phyloP scores from a whole-genome alignment of 2,797 vertebrate genomes.

The Sparidentex hasta region DNA sequence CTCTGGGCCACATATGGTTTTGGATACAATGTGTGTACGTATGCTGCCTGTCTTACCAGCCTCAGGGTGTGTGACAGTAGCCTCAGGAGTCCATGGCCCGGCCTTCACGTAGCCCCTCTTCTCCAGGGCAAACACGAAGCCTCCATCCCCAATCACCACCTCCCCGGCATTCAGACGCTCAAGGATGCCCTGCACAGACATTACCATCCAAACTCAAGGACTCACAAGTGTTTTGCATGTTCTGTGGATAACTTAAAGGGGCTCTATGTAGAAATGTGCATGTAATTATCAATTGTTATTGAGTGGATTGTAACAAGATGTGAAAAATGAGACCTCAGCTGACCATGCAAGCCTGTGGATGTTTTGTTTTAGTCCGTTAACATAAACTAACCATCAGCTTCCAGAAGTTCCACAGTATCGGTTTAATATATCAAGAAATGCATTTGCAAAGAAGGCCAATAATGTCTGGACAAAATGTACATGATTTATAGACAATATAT shows the following conservation, averaged over 20 bases:
- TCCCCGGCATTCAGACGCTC: conserved; percentile 89
- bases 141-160: conserved; percentile 91
- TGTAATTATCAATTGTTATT: no score
- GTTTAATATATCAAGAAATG: not conserved
- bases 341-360: no score
- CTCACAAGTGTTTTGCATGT: not conserved
- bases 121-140: conserved; percentile 91
- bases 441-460: not conserved
- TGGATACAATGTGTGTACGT: not conserved
- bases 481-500: not conserved
- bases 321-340: no score
- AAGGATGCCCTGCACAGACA: conserved; percentile 84
- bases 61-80: conserved; percentile 89
- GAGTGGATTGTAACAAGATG: no score
- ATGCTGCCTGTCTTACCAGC: conserved; percentile 85
- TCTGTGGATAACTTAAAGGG: not conserved
- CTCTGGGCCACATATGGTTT: not conserved
- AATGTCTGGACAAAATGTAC: not conserved
- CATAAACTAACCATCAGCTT: no score
- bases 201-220: not conserved
- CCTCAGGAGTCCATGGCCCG: conserved; percentile 93
- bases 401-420: no score
- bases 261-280: no score
- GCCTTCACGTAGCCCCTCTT: conserved; percentile 92
- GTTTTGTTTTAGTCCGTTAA: no score